A percentile compares a stretch with the other conserved stretches of the same genome.
phyloP scores from a whole-genome alignment of 2,888 invertebrate genomes.

The Meloe dianella region DNA sequence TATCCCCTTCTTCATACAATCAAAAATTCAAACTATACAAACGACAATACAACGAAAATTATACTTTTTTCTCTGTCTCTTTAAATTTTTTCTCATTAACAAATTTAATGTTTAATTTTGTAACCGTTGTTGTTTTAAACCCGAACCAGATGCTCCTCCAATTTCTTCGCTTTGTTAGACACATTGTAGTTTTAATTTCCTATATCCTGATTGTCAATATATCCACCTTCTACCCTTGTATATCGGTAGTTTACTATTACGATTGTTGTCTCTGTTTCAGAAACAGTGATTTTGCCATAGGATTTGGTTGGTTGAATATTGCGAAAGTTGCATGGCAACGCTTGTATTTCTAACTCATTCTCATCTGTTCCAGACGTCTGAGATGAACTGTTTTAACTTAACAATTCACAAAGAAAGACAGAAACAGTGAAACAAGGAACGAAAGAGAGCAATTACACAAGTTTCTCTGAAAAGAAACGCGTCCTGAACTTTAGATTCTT shows the following conservation, averaged over 20 bases:
- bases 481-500: neutral
- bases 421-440: neutral
- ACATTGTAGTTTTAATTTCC: slow-evolving; percentile 2
- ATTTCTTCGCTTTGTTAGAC: neutral
- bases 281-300: neutral
- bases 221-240: neutral
- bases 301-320: neutral
- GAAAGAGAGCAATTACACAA: slow-evolving; percentile 6
- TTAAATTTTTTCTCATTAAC: slow-evolving; percentile 22
- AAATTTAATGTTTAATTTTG: slow-evolving; percentile 30
- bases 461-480: neutral
- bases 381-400: slow-evolving; percentile 7
- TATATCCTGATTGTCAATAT: neutral
- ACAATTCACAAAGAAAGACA: slow-evolving; percentile 1
- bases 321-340: slow-evolving; percentile 7
- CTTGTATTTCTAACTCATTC: slow-evolving; percentile 6
- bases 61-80: slow-evolving; percentile 19
- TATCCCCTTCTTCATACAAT: slow-evolving; percentile 8
- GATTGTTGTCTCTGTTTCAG: neutral
- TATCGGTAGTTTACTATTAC: neutral
- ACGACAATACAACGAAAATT: slow-evolving; percentile 20
- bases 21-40: slow-evolving; percentile 1
- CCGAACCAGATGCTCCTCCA: slow-evolving; percentile 18
- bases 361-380: slow-evolving; percentile 7
- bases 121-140: slow-evolving; percentile 21